Conservation (phyloP, 2,113 vertebrate species). For the Nannobrachium achirus region DNA sequence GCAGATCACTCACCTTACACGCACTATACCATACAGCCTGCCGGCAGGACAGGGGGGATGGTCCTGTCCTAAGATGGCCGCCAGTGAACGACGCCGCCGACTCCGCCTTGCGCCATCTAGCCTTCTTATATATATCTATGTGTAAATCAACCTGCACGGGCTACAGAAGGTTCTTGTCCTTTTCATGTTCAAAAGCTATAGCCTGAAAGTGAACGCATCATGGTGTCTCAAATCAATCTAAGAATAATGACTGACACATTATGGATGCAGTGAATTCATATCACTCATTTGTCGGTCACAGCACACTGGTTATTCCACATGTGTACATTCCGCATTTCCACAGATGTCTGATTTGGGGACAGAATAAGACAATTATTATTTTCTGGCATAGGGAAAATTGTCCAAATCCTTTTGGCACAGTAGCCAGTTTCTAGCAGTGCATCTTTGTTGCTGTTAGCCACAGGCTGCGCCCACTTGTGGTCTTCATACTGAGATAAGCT, state of each 20-base stretch:
- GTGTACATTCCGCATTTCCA: neutral
- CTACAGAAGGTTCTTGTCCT: no score
- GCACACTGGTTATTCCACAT: neutral
- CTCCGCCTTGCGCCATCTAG: no score
- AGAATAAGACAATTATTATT: neutral
- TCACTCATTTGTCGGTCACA: conserved; percentile 18
- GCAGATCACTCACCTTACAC: no score
- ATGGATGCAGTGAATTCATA: conserved; percentile 1
- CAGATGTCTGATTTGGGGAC: conserved; percentile 3
- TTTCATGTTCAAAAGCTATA: no score
- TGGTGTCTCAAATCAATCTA: no score
- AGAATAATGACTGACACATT: conserved; percentile 9
- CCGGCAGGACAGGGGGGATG: no score
- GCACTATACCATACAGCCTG: no score
- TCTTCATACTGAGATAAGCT: conserved; percentile 9
- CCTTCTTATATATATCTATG: no score
- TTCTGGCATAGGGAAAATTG: neutral
- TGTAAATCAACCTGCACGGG: no score
- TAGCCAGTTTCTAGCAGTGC: neutral
- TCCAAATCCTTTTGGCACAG: neutral
- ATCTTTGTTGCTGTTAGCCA: neutral
- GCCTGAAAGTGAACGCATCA: no score
- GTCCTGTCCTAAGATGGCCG: no score
- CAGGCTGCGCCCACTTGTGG: neutral
- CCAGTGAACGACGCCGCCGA: no score